Evolutionary conservation across 2,113 vertebrate genomes (phyloP), one percentile per base, ranked within the genome.

Genomic region (Aviceda subcristata): DNA sequence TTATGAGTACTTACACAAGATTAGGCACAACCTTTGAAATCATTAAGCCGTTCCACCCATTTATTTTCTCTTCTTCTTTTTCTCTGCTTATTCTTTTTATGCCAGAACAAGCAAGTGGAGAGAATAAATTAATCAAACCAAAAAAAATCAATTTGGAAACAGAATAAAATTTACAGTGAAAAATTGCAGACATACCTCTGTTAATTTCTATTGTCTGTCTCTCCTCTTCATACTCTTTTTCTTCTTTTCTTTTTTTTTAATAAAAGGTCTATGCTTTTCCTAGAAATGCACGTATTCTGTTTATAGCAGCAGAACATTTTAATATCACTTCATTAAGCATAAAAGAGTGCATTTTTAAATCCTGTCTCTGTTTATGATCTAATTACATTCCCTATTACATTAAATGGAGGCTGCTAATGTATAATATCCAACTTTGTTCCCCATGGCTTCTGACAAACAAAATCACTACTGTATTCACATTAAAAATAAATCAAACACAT

Each of bases 401-500:
- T 71, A 95, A 86, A 94, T 68, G 66, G 63, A 79, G 55, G 32
- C 45, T 96, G 45, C 21, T 92, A 88, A 53, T 91, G 73, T 95
- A 77, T 87, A 85, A 72, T 60, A 94, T 63, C 19, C 30, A 88
- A n/a, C 60, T 83, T 96, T 94, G 80, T 66, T 94, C 79, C 78
- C 71, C n/a, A 84, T 81, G 79, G 48, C 10, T 95, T 94, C 80
- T 53, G 91, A 86, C 39, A 88, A 95, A 84, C 38, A 91, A 83
- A 91, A 81, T 83, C 21, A 73, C 69, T 76, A 57, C 80, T 82
- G 39, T 74, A 73, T 88, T 79, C 85, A 45, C 76, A 76, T 95
- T 89, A 96, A 60, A 94, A 96, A 92, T 64, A 76, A 66, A 94
- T 74, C 66, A 95, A 88, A 88, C 7, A 74, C 56, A 84, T 85